phyloP scores from a whole-genome alignment of 2,888 invertebrate species.

The Nemotelus pantherinus region DNA sequence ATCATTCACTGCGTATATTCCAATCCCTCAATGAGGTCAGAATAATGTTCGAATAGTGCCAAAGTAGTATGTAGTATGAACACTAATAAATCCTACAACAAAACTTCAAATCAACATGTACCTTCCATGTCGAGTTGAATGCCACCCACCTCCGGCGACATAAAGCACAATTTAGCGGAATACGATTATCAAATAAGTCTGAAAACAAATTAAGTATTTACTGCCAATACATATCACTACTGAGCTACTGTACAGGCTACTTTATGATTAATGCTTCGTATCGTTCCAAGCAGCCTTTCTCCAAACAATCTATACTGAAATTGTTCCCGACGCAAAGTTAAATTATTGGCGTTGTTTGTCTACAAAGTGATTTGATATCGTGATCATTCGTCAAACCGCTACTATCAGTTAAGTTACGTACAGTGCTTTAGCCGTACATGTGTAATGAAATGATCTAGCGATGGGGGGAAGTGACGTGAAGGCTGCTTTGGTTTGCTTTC shows the following conservation, averaged over 20 bases:
- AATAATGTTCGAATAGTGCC: no score
- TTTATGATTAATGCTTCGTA: conserved; percentile 17
- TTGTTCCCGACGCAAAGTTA: neutral
- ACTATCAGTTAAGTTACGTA: conserved; percentile 29
- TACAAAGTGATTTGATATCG: conserved; percentile 37
- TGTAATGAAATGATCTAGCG: conserved; percentile 17
- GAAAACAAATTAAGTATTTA: conserved; percentile 31
- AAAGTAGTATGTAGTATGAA: no score
- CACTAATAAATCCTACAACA: no score
- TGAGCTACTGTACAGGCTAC: conserved; percentile 21
- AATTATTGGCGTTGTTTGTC: conserved; percentile 27
- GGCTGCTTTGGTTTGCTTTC: no score
- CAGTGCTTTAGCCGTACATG: neutral
- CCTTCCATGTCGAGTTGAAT: neutral
- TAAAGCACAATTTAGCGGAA: neutral
- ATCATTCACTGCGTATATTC: no score
- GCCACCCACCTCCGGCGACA: conserved; percentile 15
- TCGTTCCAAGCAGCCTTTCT: conserved; percentile 17
- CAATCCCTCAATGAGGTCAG: no score
- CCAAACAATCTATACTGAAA: neutral
- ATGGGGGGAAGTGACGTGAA: neutral
- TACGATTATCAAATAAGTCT: neutral
- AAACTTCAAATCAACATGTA: no score
- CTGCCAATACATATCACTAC: conserved; percentile 24
- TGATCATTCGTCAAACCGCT: conserved; percentile 35